Percentiles rank a stretch among this genome's conserved stretches.
phyloP scores from a whole-genome alignment of 2,888 invertebrate genomes.

The Cabera pusaria region DNA sequence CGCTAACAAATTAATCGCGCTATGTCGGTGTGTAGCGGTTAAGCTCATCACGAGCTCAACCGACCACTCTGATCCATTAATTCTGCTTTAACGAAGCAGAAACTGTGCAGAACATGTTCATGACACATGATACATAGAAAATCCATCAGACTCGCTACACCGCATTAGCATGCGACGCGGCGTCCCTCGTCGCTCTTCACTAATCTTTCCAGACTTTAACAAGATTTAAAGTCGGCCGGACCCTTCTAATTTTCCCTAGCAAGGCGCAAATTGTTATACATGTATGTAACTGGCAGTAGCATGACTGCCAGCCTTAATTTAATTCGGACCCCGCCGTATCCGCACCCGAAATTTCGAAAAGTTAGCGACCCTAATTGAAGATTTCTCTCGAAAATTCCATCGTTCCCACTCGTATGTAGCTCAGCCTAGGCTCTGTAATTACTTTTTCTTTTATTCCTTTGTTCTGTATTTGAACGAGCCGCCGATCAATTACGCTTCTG shows the following conservation, averaged over 20 bases:
- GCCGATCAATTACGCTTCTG: conserved; percentile 28
- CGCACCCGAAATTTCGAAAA: conserved; percentile 30
- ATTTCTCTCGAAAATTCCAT: conserved; percentile 26
- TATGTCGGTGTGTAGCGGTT: conserved; percentile 9
- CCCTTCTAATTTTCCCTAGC: conserved; percentile 36
- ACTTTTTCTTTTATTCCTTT: conserved; percentile 21
- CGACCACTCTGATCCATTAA: conserved; percentile 23
- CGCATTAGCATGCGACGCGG: conserved; percentile 22
- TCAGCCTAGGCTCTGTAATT: conserved; percentile 13
- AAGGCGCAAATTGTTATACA: conserved; percentile 32
- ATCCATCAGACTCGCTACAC: conserved; percentile 25
- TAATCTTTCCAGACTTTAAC: conserved; percentile 27
- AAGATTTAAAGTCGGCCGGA: conserved; percentile 42
- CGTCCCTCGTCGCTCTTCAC: conserved; percentile 24
- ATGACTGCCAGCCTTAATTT: conserved; percentile 31
- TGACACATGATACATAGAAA: conserved; percentile 28
- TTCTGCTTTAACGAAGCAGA: conserved; percentile 23
- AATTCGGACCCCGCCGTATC: conserved; percentile 26
- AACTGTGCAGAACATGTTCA: conserved; percentile 24
- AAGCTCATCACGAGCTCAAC: conserved; percentile 16
- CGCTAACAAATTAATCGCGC: conserved; percentile 17
- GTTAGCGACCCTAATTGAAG: conserved; percentile 31
- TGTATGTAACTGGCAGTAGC: conserved; percentile 26
- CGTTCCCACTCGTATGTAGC: conserved; percentile 5
- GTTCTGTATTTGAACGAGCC: conserved; percentile 25